phyloP scores from a whole-genome alignment of 2,113 vertebrate genomes.

The Callospermophilus lateralis region DNA sequence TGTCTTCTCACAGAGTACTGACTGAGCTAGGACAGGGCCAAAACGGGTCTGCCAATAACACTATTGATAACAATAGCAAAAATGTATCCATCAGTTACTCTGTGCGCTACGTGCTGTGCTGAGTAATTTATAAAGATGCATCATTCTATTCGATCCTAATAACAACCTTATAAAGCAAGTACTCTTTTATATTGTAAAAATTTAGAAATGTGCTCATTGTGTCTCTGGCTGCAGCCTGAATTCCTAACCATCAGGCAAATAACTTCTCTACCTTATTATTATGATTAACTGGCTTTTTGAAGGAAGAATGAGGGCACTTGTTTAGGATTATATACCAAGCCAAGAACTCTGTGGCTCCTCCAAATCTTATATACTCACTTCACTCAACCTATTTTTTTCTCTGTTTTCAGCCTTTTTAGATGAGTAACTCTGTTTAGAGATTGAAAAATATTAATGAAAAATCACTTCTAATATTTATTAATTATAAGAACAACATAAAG shows the following conservation, averaged over 20 bases:
- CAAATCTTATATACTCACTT: not conserved
- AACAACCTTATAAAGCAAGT: not conserved
- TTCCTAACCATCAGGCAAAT: not conserved
- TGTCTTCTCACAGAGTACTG: not conserved
- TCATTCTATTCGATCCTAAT: not conserved
- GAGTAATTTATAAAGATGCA: not conserved
- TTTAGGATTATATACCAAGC: not conserved
- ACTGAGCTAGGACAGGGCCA: not conserved
- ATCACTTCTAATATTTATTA: not conserved
- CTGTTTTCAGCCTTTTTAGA: slow-evolving; percentile 16
- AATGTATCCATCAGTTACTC: not conserved
- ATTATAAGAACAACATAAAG: not conserved
- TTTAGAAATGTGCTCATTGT: not conserved
- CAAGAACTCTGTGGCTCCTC: not conserved
- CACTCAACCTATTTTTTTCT: not conserved
- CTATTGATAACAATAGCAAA: not conserved
- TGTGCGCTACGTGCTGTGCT: not conserved
- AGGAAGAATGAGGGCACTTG: not conserved
- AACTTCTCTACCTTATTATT: not conserved
- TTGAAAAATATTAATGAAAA: not conserved
- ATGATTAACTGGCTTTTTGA: not conserved
- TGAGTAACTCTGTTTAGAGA: not conserved
- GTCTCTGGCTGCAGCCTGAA: not conserved
- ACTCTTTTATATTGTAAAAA: slow-evolving; percentile 21
- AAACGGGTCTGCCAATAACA: not conserved